Percentiles rank a stretch among this genome's conserved stretches.
Conservation (phyloP, 2,113 vertebrate genomes). For the mouse (Mus musculus) region DNA sequence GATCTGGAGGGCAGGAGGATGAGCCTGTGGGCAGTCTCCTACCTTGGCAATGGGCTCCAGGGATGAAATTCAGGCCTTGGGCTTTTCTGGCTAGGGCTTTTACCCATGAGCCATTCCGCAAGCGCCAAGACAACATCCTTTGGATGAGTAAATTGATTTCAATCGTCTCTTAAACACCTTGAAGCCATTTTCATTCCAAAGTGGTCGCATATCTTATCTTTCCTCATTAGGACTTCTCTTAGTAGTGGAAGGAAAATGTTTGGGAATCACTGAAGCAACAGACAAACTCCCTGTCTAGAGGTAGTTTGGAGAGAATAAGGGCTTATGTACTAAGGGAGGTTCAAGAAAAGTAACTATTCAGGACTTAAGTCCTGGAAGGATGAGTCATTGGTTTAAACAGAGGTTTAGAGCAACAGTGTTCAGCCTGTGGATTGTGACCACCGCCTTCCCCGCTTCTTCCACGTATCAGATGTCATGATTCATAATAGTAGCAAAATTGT, state of each 20-base stretch:
- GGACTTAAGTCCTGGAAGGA: constrained; percentile 5
- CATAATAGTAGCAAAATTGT: not conserved
- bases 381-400: not conserved
- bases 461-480: not conserved
- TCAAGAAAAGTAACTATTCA: not conserved
- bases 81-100: not conserved
- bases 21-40: not conserved
- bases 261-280: not conserved
- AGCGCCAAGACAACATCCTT: not conserved
- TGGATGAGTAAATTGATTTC: not conserved
- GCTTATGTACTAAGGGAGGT: not conserved
- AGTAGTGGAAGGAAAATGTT: not conserved
- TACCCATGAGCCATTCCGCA: too few relatives aligned
- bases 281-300: not conserved
- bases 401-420: not conserved
- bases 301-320: not conserved
- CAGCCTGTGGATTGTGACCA: not conserved
- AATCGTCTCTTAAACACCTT: not conserved
- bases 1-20: not conserved
- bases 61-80: not conserved
- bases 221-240: not conserved
- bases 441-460: not conserved
- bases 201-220: not conserved
- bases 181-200: not conserved
- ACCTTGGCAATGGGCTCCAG: not conserved